Percentiles rank a stretch among this genome's conserved stretches.
Conservation (phyloP, 2,888 invertebrate genomes). For the Halictus quadricinctus region DNA sequence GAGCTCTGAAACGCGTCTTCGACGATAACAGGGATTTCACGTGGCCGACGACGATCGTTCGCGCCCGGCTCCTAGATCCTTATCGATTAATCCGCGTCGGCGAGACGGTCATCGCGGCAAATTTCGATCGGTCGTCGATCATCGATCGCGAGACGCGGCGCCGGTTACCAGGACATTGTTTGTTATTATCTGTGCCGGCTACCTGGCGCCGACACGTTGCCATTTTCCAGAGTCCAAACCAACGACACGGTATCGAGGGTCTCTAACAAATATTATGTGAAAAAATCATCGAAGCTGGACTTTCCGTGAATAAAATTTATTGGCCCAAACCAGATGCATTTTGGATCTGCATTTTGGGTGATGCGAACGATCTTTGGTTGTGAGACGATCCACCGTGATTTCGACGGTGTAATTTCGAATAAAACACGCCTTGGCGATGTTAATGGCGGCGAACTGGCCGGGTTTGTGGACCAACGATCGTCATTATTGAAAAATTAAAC, state of each 20-base stretch:
- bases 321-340: not conserved
- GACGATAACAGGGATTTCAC: slow-evolving; percentile 38
- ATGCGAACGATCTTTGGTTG: not conserved
- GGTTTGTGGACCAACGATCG: slow-evolving; percentile 39
- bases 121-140: slow-evolving; percentile 7
- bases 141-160: not conserved
- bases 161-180: slow-evolving; percentile 3
- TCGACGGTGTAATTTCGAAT: slow-evolving; percentile 11
- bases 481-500: slow-evolving; percentile 59
- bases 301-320: no score
- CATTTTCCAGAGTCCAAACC: slow-evolving; percentile 29
- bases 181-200: slow-evolving; percentile 36
- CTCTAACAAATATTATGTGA: not conserved
- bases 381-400: not conserved
- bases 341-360: not conserved
- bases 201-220: slow-evolving; percentile 36
- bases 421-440: not conserved
- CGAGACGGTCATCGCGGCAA: slow-evolving; percentile 45
- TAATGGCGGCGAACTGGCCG: slow-evolving; percentile 22
- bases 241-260: not conserved
- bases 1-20: not conserved
- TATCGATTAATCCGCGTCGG: slow-evolving; percentile 36
- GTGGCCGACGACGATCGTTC: not conserved
- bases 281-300: no score
- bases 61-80: slow-evolving; percentile 26